Conservation (phyloP, 2,888 invertebrate species). For the Autographa gamma region DNA sequence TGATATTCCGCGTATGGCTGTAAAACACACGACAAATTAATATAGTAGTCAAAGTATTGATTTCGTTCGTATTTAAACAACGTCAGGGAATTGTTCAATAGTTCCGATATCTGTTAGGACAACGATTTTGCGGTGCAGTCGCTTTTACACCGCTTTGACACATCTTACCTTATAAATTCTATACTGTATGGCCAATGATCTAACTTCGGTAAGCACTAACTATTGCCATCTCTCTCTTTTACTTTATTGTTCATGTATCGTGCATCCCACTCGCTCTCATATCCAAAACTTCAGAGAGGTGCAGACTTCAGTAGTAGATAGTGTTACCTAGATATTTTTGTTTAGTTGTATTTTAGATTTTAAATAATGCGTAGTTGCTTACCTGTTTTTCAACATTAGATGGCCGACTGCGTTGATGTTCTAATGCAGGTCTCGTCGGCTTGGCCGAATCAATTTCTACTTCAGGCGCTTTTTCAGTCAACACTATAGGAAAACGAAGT, state of each 20-base stretch:
- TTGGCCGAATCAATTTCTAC: slow-evolving; percentile 76
- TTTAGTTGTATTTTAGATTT: not conserved
- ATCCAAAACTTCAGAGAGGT: not conserved
- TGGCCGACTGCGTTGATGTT: slow-evolving; percentile 82
- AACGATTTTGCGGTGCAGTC: not conserved
- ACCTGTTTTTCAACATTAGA: slow-evolving; percentile 95
- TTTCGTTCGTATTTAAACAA: not conserved
- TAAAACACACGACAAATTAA: slow-evolving; percentile 62
- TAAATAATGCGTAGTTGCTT: slow-evolving; percentile 53
- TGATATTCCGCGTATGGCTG: slow-evolving; percentile 87
- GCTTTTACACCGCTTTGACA: not conserved
- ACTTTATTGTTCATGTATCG: not conserved
- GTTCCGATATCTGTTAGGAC: not conserved
- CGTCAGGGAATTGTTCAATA: not conserved
- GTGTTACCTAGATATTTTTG: not conserved
- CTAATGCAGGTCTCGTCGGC: slow-evolving; percentile 73
- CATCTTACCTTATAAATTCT: not conserved
- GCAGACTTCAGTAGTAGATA: not conserved
- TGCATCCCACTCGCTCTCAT: not conserved
- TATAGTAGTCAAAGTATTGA: slow-evolving; percentile 1
- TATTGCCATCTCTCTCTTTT: not conserved
- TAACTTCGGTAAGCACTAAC: not conserved
- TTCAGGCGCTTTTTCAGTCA: slow-evolving; percentile 76
- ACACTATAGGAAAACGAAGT: slow-evolving; percentile 63
- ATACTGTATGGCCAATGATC: too few species aligned